Percentiles rank a stretch among this genome's conserved stretches.
Conservation (phyloP, 2,797 vertebrate species). For the Catharus ustulatus region DNA sequence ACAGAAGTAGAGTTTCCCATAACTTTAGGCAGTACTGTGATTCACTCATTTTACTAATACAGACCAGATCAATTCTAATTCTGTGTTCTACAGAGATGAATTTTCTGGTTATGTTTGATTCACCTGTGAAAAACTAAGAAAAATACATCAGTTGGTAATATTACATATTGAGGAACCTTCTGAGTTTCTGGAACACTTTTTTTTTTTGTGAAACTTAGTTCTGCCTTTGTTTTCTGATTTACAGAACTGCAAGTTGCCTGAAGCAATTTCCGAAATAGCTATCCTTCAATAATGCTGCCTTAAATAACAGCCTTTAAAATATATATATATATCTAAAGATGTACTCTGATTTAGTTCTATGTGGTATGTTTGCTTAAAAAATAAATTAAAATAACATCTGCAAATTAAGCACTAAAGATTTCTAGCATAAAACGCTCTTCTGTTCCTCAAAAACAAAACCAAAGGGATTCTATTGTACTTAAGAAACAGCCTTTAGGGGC, state of each 20-base stretch:
- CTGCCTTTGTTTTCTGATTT: background rate
- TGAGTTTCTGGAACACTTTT: background rate
- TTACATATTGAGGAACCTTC: background rate
- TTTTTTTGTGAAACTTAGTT: background rate
- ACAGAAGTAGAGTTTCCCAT: background rate
- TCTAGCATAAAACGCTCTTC: background rate
- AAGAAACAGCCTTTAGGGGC: background rate
- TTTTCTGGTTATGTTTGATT: background rate
- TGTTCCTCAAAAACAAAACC: background rate
- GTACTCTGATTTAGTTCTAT: background rate
- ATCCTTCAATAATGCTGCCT: background rate
- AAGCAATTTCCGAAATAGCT: background rate
- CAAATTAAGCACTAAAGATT: background rate
- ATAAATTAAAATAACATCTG: background rate
- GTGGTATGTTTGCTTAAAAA: background rate
- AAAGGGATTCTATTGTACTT: background rate
- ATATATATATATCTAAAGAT: background rate
- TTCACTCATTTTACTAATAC: background rate
- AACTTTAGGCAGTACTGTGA: background rate
- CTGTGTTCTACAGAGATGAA: background rate
- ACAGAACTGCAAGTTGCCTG: background rate
- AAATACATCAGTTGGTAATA: background rate
- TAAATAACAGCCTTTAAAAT: background rate
- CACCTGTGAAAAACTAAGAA: background rate
- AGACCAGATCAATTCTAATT: conserved; percentile 13